These are phyloP conservation scores for Anorthoa munda DNA, from an alignment of 2,888 invertebrate genomes.

Conservation along the genomic window DNA sequence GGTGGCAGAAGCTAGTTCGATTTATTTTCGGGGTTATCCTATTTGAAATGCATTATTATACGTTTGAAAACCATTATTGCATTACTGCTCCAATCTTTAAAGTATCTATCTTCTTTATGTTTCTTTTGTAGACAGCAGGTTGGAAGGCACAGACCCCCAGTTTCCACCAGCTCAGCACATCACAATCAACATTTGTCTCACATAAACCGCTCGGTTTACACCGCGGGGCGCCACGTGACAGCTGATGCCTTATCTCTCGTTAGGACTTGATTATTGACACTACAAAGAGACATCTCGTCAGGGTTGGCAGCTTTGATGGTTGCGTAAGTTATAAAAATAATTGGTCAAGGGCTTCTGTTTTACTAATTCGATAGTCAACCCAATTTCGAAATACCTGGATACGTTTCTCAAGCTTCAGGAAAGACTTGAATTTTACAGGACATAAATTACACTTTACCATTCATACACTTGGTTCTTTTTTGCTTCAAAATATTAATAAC, in stretches of 20 bases:
- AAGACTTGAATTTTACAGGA: neutral
- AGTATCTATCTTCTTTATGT: too few species aligned
- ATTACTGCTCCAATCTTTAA: too few species aligned
- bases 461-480: too few species aligned
- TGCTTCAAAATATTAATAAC: too few species aligned
- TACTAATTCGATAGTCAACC: neutral
- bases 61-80: too few species aligned
- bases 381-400: neutral
- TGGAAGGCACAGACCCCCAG: too few species aligned
- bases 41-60: too few species aligned
- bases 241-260: slow-evolving; percentile 66
- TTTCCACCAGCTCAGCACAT: neutral
- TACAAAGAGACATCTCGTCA: slow-evolving; percentile 49
- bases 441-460: too few species aligned
- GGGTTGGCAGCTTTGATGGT: slow-evolving; percentile 39
- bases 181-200: slow-evolving; percentile 27
- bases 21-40: too few species aligned
- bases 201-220: slow-evolving; percentile 49
- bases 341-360: neutral
- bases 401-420: too few species aligned
- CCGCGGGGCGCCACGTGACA: slow-evolving; percentile 59
- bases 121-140: too few species aligned
- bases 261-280: slow-evolving; percentile 66
- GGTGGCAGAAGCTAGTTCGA: too few species aligned
- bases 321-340: neutral